phyloP scores from a whole-genome alignment of 2,888 invertebrate species.

The Mechanitis mazaeus region DNA sequence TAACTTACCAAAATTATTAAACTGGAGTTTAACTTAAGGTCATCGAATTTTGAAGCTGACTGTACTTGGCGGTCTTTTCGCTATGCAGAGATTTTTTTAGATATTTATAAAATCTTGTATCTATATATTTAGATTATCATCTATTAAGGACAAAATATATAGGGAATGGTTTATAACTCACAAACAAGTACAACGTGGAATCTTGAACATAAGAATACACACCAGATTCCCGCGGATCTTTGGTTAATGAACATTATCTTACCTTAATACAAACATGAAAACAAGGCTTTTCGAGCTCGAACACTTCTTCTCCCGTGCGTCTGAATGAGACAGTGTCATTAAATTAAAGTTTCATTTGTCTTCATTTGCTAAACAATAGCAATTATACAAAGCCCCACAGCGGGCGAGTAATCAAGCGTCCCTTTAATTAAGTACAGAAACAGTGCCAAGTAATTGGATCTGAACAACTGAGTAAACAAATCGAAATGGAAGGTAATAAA shows the following conservation, averaged over 20 bases:
- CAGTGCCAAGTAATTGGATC: conserved; percentile 77
- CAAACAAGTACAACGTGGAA: too few relatives aligned
- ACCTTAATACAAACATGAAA: conserved; percentile 50
- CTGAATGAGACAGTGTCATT: conserved; percentile 74
- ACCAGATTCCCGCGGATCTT: neutral
- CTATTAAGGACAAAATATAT: too few relatives aligned
- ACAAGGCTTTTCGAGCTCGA: conserved; percentile 49
- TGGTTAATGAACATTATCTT: neutral
- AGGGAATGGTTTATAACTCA: too few relatives aligned
- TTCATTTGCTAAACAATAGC: conserved; percentile 78
- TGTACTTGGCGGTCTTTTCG: too few relatives aligned
- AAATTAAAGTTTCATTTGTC: conserved; percentile 78
- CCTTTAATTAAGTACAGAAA: conserved; percentile 78
- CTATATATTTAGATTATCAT: too few relatives aligned
- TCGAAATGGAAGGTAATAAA: conserved; percentile 75
- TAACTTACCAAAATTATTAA: too few relatives aligned
- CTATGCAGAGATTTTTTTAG: too few relatives aligned
- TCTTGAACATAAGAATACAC: too few relatives aligned
- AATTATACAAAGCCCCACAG: conserved; percentile 76
- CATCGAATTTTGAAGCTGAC: too few relatives aligned
- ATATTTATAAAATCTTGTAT: too few relatives aligned
- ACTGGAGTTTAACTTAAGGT: too few relatives aligned
- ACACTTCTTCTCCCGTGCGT: conserved; percentile 58
- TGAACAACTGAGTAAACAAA: conserved; percentile 77
- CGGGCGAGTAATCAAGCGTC: conserved; percentile 77